Base-by-base conservation (phyloP, 2,888 invertebrate species). In the Heliconius aoede region DNA sequence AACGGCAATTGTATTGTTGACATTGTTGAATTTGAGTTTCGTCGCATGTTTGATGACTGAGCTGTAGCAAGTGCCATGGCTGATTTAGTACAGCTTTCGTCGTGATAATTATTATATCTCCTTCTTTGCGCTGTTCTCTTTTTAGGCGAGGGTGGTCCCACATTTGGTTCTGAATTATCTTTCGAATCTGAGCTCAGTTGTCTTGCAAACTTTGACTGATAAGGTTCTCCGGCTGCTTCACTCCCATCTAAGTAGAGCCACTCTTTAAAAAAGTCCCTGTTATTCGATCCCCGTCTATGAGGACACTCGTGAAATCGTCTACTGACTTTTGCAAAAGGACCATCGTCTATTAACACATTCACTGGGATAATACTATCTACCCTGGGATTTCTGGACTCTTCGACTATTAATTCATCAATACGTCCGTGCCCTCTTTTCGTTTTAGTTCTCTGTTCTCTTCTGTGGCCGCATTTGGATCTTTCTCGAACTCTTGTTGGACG, bases 21-120 rank as follows among this genome's bases (percentile, higher is more conserved):
- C 95, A 95, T 95, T 46, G 95, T 95, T 55, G 95, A 96, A 81
- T 94, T 95, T 1, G 95, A 95, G 86, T 95, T 95, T 79, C 95
- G 92, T 78, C 95, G 90, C 91, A 95, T 95, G 36, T 93, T 95
- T 7, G 94, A 93, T 0, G 91, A 89, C 74, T 94, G 94, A 3
- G 91, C 90, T 1, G 91, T 91, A 1, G 94, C 92, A 30, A 95
- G 83, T 0, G 95, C 94, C 85, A 93, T 94, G 0, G 94, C 92
- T 0, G 95, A 95, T 79, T 94, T 94, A 0, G 93, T 93, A 78
- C 94, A 94, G 77, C 92, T 93, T 77, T 94, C 95, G 71, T 93
- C 94, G 2, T 92, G 91, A 78, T 93, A 94, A 79, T 92, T 92
- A 0, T 87, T 87, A 78, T 94, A 94, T 76, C 94, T 86, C 24